A percentile compares a stretch with the other conserved stretches of the same genome.
These are phyloP conservation scores for Elysia crispata DNA, from an alignment of 2,888 invertebrate genomes.

Conservation along the genomic window DNA sequence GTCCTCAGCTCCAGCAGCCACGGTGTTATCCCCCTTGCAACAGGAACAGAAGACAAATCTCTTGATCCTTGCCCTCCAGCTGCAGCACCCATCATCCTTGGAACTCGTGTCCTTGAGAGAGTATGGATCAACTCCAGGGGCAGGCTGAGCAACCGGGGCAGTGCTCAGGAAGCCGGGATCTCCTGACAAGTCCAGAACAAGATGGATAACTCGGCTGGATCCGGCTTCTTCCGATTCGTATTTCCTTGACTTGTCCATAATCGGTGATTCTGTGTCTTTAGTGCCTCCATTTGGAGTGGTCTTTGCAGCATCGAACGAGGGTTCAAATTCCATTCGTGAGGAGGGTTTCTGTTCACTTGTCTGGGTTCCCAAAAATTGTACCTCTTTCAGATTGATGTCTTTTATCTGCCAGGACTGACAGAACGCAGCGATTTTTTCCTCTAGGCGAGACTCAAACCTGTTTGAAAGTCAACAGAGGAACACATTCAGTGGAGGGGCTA, in stretches of 20 bases:
- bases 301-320: too few species aligned
- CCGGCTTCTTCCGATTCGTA: too few species aligned
- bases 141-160: neutral
- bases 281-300: too few species aligned
- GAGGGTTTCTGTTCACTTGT: neutral
- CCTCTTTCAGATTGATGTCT: conserved; percentile 38
- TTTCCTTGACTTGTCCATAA: too few species aligned
- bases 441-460: conserved; percentile 46
- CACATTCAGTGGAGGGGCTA: neutral
- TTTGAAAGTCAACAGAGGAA: neutral
- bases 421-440: conserved; percentile 43
- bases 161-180: neutral
- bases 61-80: neutral
- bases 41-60: neutral
- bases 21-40: neutral
- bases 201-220: neutral
- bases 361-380: neutral
- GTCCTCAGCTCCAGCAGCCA: neutral
- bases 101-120: neutral
- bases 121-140: neutral
- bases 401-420: conserved; percentile 47
- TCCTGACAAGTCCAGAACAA: conserved; percentile 12
- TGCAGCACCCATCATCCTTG: neutral
- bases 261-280: too few species aligned
- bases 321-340: neutral